Conservation (phyloP, 2,797 vertebrate species). For the Sebastes kiyomatsui region DNA sequence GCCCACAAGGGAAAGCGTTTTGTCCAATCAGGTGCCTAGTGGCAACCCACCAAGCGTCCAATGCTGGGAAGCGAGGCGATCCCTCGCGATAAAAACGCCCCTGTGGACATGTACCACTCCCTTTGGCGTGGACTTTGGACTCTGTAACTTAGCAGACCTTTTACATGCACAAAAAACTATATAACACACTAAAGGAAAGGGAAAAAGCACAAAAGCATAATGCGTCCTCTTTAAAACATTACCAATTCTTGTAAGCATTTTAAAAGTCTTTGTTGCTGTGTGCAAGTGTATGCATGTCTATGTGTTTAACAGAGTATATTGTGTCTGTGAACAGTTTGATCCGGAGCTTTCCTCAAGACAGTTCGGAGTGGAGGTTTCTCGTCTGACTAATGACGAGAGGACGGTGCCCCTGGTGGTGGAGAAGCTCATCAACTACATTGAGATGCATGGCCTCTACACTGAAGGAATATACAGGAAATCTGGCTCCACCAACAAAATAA, state of each 20-base stretch:
- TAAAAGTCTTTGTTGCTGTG: background rate
- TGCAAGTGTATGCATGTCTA: background rate
- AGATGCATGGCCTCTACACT: conserved; percentile 98
- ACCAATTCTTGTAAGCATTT: background rate
- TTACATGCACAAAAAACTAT: background rate
- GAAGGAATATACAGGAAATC: conserved; percentile 98
- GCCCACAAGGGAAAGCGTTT: too few species aligned
- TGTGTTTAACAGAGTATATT: background rate
- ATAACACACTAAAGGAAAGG: background rate
- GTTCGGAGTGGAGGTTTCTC: conserved; percentile 94
- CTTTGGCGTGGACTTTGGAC: too few species aligned
- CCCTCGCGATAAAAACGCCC: too few species aligned
- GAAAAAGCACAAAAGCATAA: too few species aligned
- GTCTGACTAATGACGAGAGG: conserved; percentile 93
- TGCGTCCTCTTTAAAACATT: background rate
- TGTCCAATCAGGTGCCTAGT: too few species aligned
- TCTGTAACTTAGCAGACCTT: too few species aligned
- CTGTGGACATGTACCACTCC: too few species aligned
- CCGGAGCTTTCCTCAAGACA: conserved; percentile 94
- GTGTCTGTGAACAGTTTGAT: conserved; percentile 87
- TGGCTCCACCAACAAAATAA: conserved; percentile 97
- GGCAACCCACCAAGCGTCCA: too few species aligned
- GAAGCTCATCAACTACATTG: conserved; percentile 98
- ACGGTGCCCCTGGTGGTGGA: conserved; percentile 94
- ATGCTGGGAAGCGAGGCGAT: too few species aligned